Conservation (phyloP, 2,113 vertebrate genomes). For the Hippolais icterina region DNA sequence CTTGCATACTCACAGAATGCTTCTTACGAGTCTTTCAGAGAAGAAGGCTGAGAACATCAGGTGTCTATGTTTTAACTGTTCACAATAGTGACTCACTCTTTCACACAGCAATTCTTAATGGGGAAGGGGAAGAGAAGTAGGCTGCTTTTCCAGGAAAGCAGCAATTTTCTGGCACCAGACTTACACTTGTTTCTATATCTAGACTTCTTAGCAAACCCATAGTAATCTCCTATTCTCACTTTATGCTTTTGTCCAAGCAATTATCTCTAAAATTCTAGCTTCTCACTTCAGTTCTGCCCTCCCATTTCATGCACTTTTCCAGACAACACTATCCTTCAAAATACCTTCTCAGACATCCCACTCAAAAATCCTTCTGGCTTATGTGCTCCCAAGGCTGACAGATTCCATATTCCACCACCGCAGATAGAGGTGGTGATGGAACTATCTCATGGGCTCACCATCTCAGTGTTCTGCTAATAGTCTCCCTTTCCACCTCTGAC, state of each 20-base stretch:
- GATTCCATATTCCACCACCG: neutral
- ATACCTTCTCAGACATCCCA: neutral
- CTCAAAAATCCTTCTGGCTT: neutral
- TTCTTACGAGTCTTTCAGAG: neutral
- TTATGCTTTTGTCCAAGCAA: neutral
- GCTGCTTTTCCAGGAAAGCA: neutral
- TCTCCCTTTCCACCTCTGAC: neutral
- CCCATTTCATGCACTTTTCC: neutral
- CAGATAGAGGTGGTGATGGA: neutral
- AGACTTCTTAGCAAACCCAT: neutral
- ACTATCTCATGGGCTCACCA: neutral
- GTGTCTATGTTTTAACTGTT: neutral
- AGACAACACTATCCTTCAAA: neutral
- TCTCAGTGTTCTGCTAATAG: neutral
- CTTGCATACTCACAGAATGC: neutral
- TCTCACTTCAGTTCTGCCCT: neutral
- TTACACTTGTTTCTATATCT: neutral
- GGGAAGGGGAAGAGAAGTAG: neutral
- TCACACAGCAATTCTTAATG: neutral
- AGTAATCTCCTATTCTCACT: neutral
- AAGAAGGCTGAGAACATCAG: neutral
- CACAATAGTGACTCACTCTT: neutral
- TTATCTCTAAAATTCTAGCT: neutral
- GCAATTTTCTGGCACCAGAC: neutral
- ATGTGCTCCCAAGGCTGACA: neutral